These are phyloP conservation scores for Trematocara nigrifrons DNA, from an alignment of 2,113 vertebrate genomes.

Conservation along the genomic window DNA sequence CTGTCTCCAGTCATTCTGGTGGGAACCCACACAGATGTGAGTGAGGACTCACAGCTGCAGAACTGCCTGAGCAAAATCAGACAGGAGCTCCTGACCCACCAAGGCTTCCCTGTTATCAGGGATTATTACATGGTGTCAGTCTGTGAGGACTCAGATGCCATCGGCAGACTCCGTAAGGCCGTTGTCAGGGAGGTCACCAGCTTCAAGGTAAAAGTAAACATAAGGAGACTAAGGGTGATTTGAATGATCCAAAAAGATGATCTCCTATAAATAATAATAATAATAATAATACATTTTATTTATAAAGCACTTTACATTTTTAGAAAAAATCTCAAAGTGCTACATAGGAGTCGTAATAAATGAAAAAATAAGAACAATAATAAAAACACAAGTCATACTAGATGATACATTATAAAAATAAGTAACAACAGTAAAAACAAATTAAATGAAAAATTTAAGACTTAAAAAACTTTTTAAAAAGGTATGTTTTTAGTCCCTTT, in stretches of 20 bases:
- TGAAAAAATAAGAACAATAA: too few relatives aligned
- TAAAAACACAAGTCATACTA: too few relatives aligned
- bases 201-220: constrained; percentile 78
- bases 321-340: too few relatives aligned
- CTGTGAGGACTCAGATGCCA: constrained; percentile 82
- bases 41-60: constrained; percentile 79
- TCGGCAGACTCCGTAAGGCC: constrained; percentile 83
- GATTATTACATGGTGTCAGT: constrained; percentile 85
- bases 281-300: too few relatives aligned
- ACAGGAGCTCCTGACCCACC: constrained; percentile 81
- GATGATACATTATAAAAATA: too few relatives aligned
- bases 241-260: neutral
- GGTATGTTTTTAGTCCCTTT: too few relatives aligned
- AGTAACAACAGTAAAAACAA: too few relatives aligned
- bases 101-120: constrained; percentile 83
- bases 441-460: too few relatives aligned
- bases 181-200: constrained; percentile 80
- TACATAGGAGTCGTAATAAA: too few relatives aligned
- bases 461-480: too few relatives aligned
- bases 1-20: constrained; percentile 90
- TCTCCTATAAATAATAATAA: too few relatives aligned
- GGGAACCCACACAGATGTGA: constrained; percentile 87
- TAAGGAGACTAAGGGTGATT: neutral
- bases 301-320: too few relatives aligned
- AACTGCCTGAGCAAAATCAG: constrained; percentile 81